Conservation (phyloP, 2,797 vertebrate species). For the Aldrovandia affinis region DNA sequence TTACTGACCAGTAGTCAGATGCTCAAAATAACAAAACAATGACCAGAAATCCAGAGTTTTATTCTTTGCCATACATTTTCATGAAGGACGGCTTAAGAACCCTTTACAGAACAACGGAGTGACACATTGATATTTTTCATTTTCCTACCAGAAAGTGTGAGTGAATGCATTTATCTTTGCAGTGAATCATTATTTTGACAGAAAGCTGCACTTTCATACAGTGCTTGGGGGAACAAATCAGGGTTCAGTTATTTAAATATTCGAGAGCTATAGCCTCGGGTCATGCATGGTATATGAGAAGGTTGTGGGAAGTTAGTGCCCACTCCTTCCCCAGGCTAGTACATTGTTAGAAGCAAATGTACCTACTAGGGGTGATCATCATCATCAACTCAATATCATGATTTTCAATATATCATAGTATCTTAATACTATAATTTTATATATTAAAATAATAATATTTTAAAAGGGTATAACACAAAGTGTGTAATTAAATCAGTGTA, state of each 20-base stretch:
- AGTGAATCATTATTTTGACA: neutral
- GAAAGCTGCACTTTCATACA: constrained; percentile 1
- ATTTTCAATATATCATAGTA: no score
- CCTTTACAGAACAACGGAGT: neutral
- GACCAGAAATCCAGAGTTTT: no score
- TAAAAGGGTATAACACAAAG: no score
- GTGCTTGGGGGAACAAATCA: neutral
- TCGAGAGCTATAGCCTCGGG: neutral
- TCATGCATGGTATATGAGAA: neutral
- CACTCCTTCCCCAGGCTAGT: neutral
- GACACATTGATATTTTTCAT: no score
- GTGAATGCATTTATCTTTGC: neutral
- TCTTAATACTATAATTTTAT: no score
- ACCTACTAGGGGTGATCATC: no score
- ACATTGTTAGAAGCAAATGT: neutral
- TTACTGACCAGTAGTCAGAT: neutral
- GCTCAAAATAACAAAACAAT: neutral
- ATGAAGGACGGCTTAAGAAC: neutral
- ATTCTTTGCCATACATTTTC: neutral
- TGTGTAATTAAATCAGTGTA: no score
- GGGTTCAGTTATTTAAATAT: neutral
- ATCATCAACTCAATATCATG: no score
- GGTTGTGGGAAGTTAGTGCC: constrained; percentile 6
- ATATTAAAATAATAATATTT: no score
- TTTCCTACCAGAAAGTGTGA: neutral